Evolutionary conservation across 2,113 vertebrate genomes (phyloP).

Genomic region (Melanerpes aurifrons): DNA sequence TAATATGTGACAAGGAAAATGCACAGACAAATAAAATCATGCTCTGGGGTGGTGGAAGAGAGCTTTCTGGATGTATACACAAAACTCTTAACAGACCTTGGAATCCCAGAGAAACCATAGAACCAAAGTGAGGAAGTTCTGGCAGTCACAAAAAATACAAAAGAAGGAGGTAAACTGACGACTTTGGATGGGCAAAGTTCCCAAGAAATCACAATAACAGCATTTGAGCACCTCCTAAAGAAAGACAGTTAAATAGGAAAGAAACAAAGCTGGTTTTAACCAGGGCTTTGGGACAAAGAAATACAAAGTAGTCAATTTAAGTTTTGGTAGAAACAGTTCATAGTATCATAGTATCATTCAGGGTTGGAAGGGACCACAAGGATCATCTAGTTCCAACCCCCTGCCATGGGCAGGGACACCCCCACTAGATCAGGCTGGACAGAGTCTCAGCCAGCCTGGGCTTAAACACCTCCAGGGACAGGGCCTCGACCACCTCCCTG

Average conservation of each 20-base stretch:
- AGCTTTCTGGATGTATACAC: neutral
- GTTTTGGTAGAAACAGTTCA: neutral
- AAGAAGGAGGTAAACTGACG: neutral
- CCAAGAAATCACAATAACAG: neutral
- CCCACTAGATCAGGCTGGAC: too few species aligned
- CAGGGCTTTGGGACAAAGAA: constrained; percentile 12
- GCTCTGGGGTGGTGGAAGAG: neutral
- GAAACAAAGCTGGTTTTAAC: neutral
- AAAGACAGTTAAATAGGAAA: neutral
- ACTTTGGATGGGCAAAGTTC: neutral
- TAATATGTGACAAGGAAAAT: neutral
- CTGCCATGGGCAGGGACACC: too few species aligned
- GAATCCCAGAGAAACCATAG: neutral
- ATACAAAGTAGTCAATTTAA: neutral
- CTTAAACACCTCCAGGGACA: too few species aligned
- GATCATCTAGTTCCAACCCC: too few species aligned
- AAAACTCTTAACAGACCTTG: neutral
- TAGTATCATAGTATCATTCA: too few species aligned
- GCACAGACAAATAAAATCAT: neutral
- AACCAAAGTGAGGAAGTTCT: neutral
- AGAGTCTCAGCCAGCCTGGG: too few species aligned
- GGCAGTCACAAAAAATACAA: neutral
- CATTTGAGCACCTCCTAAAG: neutral
- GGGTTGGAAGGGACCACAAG: too few species aligned
- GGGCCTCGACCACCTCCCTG: too few species aligned